Base-by-base conservation (phyloP, 2,888 invertebrate species). In the Eilema depressum region DNA sequence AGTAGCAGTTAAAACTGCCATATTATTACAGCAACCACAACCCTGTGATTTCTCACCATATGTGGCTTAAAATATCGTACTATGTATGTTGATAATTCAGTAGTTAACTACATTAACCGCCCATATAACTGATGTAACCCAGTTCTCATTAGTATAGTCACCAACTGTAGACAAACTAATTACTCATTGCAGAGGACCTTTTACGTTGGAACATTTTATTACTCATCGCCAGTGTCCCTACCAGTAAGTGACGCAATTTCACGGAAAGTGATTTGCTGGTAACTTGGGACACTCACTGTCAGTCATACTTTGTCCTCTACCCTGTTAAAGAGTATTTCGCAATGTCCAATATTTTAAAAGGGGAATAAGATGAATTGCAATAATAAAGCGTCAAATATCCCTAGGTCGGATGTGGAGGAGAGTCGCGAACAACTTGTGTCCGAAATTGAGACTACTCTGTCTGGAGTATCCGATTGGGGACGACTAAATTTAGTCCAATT, bases 191-290 rank as follows among this genome's bases (percentile, higher is more conserved):
- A 33, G 47, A 57, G 28, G 59, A 33, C 17, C 61, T 69, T 63
- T 68, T 70, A 37, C 59, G 65, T 66, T 68, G 75, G 73, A 80
- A 74, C 75, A 68, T 69, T 83, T 74, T 74, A 77, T 82, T 83
- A 83, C 70, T 83, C 83, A 83, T 73, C 75, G 76, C 53, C 75
- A 71, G 68, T 65, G 66, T 69, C 70, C 68, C 73, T 74, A 71
- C 71, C 71, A 74, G 37, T 63, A 41, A 68, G 65, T 83, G 82
- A 83, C 77, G 79, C 73, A 72, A 75, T 73, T 83, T 78, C 80
- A 77, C 75, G 77, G 81, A 83, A 82, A 78, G 77, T 63, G 59
- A 65, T 60, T 74, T 79, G 69, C 76, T 68, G 41, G 65, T 73
- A 70, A 76, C 68, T 72, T 73, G 59, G 72, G 71, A 70, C 61